Evolutionary conservation across 1,140 invertebrate species (phyloP).

Genomic region (Drosophila quadrilineata): DNA sequence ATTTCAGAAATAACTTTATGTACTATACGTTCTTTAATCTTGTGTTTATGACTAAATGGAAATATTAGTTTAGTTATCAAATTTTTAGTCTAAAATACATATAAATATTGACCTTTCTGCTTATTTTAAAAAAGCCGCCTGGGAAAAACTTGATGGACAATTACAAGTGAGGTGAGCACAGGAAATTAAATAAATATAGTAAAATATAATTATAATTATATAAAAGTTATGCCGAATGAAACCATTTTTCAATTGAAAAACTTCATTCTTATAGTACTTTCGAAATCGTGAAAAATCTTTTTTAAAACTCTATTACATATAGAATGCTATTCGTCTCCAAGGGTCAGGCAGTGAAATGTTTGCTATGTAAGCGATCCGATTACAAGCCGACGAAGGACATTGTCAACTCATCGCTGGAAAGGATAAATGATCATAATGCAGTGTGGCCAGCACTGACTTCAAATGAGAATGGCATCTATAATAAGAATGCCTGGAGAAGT

Average conservation of each 20-base stretch:
- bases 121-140: neutral
- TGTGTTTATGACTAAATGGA: no score
- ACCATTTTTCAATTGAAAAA: no score
- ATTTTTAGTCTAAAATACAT: no score
- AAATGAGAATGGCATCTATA: slow-evolving; percentile 50
- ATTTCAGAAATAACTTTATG: no score
- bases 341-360: slow-evolving; percentile 46
- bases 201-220: neutral
- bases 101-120: no score
- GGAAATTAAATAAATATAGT: neutral
- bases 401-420: slow-evolving; percentile 19
- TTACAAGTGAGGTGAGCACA: neutral
- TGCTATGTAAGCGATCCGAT: slow-evolving; percentile 41
- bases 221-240: no score
- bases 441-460: slow-evolving; percentile 21
- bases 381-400: slow-evolving; percentile 28
- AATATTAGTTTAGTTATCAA: no score
- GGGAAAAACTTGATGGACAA: slow-evolving; percentile 12
- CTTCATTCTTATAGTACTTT: no score
- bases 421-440: slow-evolving; percentile 20
- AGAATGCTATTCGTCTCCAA: slow-evolving; percentile 43
- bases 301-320: no score
- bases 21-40: no score
- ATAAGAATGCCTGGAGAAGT: slow-evolving; percentile 55
- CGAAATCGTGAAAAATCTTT: no score